Evolutionary conservation across 2,888 invertebrate species (phyloP), one percentile per base, ranked within the genome.

Genomic region (Pyralis farinalis): DNA sequence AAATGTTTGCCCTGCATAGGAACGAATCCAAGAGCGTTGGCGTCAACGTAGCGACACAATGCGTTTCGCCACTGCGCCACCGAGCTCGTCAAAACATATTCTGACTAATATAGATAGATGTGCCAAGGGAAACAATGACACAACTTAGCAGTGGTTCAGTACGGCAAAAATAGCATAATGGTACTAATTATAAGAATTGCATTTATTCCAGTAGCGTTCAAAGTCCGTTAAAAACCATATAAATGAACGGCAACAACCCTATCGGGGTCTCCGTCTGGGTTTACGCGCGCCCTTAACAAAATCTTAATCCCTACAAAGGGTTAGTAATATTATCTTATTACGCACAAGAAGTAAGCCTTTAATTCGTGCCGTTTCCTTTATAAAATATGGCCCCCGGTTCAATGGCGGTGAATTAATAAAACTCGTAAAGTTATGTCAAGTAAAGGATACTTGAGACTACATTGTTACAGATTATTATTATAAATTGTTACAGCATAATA

Each of bases 301-400:
- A 87, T 87, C 87, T 87, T 86, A 87, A 87, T 88, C 86, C 82
- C 77, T 70, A 78, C 86, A 87, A 87, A 88, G 87, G 87, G 87
- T 87, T 87, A 87, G 71, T 76, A 81, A 83, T 79, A 87, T 86
- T 84, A 86, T 86, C 87, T 86, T 86, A 84, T 84, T 84, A 85
- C 71, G 71, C 71, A 63, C 81, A 85, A 87, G 86, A 83, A 84
- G 71, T 84, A 81, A 80, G 77, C 80, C 82, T 68, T 80, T 83
- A 80, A 83, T 76, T 74, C 75, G 53, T 55, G 54, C 54, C 51
- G 67, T 60, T 67, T 73, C 71, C 69, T 68, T 64, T 65, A 52
- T 69, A 69, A 78, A 77, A 74, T 77, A 75, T 71, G 65, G 68
- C 59, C 48, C 59, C 54, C 47, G 43, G 55, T 57, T 56, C 50